Percentiles rank a stretch among this genome's conserved stretches.
Conservation (phyloP, 2,888 invertebrate species). For the Sialis fuliginosa region DNA sequence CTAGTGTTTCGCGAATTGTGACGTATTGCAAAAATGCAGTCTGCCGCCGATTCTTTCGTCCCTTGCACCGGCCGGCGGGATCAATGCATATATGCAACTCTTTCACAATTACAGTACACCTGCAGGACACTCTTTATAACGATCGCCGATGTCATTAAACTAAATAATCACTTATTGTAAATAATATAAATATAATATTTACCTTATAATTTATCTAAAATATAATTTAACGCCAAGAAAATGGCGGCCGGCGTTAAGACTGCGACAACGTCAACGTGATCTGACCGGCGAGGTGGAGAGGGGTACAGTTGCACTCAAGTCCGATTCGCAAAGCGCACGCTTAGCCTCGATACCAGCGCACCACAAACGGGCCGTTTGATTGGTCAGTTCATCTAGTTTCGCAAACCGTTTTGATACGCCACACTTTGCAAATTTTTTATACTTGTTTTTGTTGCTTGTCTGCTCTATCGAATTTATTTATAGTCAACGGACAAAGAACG, state of each 20-base stretch:
- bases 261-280: slow-evolving; percentile 32
- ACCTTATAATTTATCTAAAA: slow-evolving; percentile 1
- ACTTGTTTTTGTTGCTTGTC: neutral
- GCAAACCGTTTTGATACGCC: neutral
- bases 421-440: neutral
- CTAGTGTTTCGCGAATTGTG: too few relatives aligned
- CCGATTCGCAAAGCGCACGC: slow-evolving; percentile 70
- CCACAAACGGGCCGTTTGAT: slow-evolving; percentile 5
- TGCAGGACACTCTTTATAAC: neutral
- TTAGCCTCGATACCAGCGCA: slow-evolving; percentile 19
- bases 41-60: neutral
- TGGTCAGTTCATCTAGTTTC: neutral
- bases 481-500: neutral
- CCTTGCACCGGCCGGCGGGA: slow-evolving; percentile 5
- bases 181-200: neutral
- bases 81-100: neutral
- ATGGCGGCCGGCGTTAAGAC: slow-evolving; percentile 19
- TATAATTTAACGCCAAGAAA: slow-evolving; percentile 14
- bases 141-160: neutral
- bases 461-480: neutral
- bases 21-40: neutral
- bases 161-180: neutral
- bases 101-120: neutral
- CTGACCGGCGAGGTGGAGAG: slow-evolving; percentile 14
- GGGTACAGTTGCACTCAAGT: slow-evolving; percentile 31